These are phyloP conservation scores for Sarcophaga bullata DNA, from an alignment of 1,140 invertebrate genomes.

Conservation along the genomic window DNA sequence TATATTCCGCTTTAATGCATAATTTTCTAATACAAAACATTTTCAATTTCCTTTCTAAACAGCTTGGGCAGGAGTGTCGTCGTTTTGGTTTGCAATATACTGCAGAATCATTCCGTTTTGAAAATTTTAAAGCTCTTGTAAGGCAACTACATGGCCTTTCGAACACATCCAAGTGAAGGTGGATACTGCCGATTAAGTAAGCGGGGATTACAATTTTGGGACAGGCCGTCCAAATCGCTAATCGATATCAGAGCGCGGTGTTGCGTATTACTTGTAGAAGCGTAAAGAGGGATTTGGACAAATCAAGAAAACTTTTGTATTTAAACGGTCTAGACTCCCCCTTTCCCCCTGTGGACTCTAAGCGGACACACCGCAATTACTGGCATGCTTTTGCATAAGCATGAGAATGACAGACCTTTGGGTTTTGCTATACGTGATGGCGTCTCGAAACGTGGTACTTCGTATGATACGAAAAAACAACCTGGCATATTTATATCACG, in stretches of 20 bases:
- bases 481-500: conserved; percentile 98
- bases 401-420: conserved; percentile 97
- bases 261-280: too few relatives aligned
- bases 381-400: conserved; percentile 94
- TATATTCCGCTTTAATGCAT: too few relatives aligned
- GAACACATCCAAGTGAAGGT: conserved; percentile 91
- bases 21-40: background rate
- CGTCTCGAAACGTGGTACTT: conserved; percentile 85
- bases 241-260: too few relatives aligned
- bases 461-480: conserved; percentile 87
- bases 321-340: too few relatives aligned
- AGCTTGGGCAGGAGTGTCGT: conserved; percentile 98
- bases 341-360: conserved; percentile 96
- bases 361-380: conserved; percentile 97
- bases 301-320: too few relatives aligned
- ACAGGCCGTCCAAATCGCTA: conserved; percentile 84
- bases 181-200: conserved; percentile 99
- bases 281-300: too few relatives aligned
- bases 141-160: conserved; percentile 86
- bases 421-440: conserved; percentile 97
- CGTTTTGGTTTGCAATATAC: conserved; percentile 87
- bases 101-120: conserved; percentile 78
- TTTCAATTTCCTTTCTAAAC: conserved; percentile 1
- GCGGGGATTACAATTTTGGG: conserved; percentile 95
- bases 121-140: conserved; percentile 86